Evolutionary conservation across 2,113 vertebrate genomes (phyloP).

Genomic region (Tautogolabrus adspersus): DNA sequence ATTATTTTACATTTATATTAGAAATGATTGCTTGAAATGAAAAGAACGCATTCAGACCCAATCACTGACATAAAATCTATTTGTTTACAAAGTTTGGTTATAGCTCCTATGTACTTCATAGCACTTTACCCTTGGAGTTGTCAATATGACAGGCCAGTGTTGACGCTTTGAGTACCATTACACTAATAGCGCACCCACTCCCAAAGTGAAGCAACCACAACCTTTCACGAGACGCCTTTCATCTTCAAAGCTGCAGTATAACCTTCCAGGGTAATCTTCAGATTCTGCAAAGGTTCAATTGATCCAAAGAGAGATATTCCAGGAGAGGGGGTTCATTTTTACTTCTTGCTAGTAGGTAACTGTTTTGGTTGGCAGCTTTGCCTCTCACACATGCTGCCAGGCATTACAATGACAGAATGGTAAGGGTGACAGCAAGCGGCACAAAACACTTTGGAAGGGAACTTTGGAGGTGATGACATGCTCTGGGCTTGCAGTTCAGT

Average conservation of each 20-base stretch:
- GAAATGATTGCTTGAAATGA: background rate
- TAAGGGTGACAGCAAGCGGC: slow-evolving; percentile 9
- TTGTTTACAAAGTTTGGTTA: background rate
- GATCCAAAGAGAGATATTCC: slow-evolving; percentile 49
- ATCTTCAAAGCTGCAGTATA: slow-evolving; percentile 67
- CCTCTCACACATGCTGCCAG: slow-evolving; percentile 33
- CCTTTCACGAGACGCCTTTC: slow-evolving; percentile 59
- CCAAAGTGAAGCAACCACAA: slow-evolving; percentile 48
- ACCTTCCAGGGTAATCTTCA: slow-evolving; percentile 61
- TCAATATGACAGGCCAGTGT: slow-evolving; percentile 25
- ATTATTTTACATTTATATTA: background rate
- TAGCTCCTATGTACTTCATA: background rate
- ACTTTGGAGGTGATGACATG: slow-evolving; percentile 51
- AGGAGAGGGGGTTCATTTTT: slow-evolving; percentile 46
- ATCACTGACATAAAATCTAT: background rate
- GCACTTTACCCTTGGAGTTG: slow-evolving; percentile 27
- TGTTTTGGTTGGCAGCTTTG: slow-evolving; percentile 38
- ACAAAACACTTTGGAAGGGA: slow-evolving; percentile 18
- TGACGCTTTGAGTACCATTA: slow-evolving; percentile 59
- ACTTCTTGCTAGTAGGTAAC: slow-evolving; percentile 29
- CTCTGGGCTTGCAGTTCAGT: slow-evolving; percentile 29
- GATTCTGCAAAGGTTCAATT: slow-evolving; percentile 58
- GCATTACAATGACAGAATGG: slow-evolving; percentile 38
- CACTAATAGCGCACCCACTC: slow-evolving; percentile 56
- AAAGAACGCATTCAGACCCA: no score